phyloP scores from a whole-genome alignment of 2,888 invertebrate species.

The Biston stratarius region DNA sequence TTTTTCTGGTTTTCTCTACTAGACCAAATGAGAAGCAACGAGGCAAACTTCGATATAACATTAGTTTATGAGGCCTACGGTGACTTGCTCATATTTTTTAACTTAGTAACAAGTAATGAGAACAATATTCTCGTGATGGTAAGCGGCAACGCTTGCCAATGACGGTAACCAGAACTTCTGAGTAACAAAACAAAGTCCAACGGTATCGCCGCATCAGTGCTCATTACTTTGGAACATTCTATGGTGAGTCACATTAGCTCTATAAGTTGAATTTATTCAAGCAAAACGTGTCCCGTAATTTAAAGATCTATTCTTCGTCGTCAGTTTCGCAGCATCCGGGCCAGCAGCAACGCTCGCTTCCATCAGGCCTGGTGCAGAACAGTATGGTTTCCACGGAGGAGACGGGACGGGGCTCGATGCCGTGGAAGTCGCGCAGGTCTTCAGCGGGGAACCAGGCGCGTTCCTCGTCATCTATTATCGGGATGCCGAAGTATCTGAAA shows the following conservation, averaged over 20 bases:
- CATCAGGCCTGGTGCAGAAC: conserved; percentile 94
- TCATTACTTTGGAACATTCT: too few species aligned
- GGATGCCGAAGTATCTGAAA: conserved; percentile 90
- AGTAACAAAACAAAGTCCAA: too few species aligned
- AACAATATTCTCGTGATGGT: too few species aligned
- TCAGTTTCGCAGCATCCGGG: conserved; percentile 85
- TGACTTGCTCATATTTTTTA: too few species aligned
- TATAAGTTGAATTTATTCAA: background rate
- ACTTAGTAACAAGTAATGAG: too few species aligned
- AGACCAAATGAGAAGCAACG: too few species aligned
- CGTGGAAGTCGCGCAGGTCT: conserved; percentile 95
- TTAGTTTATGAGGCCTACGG: too few species aligned
- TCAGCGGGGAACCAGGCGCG: conserved; percentile 97
- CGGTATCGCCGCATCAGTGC: too few species aligned
- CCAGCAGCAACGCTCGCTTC: conserved; percentile 94
- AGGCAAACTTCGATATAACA: too few species aligned
- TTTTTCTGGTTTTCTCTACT: too few species aligned
- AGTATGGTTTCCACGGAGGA: conserved; percentile 91
- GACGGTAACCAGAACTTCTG: too few species aligned
- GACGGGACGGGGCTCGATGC: conserved; percentile 91
- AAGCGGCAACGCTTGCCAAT: too few species aligned
- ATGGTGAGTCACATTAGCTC: background rate
- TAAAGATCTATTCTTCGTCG: conserved; percentile 69
- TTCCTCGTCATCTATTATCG: conserved; percentile 94
- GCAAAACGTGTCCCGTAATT: background rate